phyloP scores from a whole-genome alignment of 2,888 invertebrate species.

The Amphipoea lucens region DNA sequence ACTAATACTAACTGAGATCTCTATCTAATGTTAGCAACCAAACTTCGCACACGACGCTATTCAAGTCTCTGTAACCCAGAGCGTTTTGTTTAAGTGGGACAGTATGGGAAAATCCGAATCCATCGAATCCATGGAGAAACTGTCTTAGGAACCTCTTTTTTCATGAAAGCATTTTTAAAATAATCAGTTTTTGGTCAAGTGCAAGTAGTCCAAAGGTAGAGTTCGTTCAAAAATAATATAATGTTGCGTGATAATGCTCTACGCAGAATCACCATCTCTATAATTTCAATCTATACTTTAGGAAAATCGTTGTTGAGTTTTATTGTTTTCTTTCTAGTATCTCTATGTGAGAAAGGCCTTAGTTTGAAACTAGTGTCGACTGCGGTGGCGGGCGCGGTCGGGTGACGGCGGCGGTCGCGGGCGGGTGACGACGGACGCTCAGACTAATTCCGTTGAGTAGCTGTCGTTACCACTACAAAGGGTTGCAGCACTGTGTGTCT shows the following conservation, averaged over 20 bases:
- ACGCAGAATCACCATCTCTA: not conserved
- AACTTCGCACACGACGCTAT: not conserved
- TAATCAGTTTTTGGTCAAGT: not conserved
- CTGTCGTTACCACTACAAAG: slow-evolving; percentile 35
- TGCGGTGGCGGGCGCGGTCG: not conserved
- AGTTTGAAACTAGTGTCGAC: not conserved
- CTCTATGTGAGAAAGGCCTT: slow-evolving; percentile 1
- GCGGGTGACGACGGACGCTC: slow-evolving; percentile 3
- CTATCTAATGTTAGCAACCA: not conserved
- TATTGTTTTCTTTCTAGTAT: not conserved
- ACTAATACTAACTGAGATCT: not conserved
- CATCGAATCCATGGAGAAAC: not conserved
- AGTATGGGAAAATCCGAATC: not conserved
- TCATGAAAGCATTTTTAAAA: no score
- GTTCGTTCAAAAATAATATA: not conserved
- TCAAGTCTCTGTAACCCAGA: not conserved
- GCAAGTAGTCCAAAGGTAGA: not conserved
- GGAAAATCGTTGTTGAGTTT: not conserved
- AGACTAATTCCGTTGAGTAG: slow-evolving; percentile 47
- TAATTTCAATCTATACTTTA: not conserved
- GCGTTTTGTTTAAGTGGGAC: not conserved
- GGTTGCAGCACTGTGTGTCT: not conserved
- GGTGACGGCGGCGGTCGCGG: not conserved
- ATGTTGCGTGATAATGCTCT: not conserved
- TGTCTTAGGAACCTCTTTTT: not conserved